A percentile compares a stretch with the other conserved stretches of the same genome.
Evolutionary conservation across 2,797 vertebrate genomes (phyloP).

Genomic region (Crenuchus spilurus): DNA sequence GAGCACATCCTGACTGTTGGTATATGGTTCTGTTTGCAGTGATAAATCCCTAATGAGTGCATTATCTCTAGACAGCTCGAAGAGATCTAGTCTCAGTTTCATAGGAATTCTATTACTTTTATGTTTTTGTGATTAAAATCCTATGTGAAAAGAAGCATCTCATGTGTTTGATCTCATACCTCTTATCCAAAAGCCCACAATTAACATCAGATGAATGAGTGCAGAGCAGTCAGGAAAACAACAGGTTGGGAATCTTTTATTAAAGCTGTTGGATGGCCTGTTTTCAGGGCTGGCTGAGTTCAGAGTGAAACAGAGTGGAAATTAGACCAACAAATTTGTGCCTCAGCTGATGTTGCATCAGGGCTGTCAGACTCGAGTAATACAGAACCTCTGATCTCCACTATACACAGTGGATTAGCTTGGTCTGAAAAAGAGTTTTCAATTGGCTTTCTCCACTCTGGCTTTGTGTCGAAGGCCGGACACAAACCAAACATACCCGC

Average conservation of each 20-base stretch:
- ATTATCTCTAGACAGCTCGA: background rate
- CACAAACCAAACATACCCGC: background rate
- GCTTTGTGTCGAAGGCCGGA: background rate
- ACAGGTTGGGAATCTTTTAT: slow-evolving; percentile 22
- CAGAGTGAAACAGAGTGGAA: slow-evolving; percentile 21
- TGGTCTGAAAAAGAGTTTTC: background rate
- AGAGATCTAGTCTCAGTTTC: background rate
- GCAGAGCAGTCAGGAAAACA: background rate
- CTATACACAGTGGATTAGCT: slow-evolving; percentile 4
- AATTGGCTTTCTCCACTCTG: background rate
- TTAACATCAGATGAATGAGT: background rate
- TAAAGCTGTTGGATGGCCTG: slow-evolving; percentile 14
- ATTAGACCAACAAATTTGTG: slow-evolving; percentile 39
- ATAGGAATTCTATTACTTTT: background rate
- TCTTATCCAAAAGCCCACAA: background rate
- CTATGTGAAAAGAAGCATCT: background rate
- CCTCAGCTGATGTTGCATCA: slow-evolving; percentile 25
- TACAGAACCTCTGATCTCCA: slow-evolving; percentile 27
- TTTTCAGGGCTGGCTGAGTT: slow-evolving; percentile 13
- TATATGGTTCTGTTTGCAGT: background rate
- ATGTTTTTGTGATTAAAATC: background rate
- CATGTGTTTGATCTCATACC: background rate
- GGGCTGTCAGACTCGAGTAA: slow-evolving; percentile 19
- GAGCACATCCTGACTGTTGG: background rate
- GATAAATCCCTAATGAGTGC: background rate